Conservation (phyloP, 2,113 vertebrate species). For the Eudorcas thomsonii region DNA sequence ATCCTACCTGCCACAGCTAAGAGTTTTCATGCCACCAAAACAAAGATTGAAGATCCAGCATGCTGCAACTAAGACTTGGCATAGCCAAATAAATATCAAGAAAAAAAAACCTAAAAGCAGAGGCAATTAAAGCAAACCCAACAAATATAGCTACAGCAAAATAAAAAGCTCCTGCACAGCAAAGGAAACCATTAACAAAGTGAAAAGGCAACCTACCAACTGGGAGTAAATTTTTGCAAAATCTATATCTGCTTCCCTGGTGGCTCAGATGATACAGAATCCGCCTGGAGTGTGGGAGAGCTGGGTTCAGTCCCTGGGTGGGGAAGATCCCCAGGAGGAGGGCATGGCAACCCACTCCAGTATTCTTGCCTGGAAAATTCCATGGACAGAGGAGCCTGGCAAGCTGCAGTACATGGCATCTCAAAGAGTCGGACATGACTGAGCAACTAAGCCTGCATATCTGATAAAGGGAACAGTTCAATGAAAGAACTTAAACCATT, state of each 20-base stretch:
- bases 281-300: neutral
- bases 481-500: accelerated
- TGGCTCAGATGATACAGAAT: neutral
- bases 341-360: neutral
- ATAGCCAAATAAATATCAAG: neutral
- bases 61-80: neutral
- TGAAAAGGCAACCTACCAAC: neutral
- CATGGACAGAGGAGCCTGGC: neutral
- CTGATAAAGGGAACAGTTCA: neutral
- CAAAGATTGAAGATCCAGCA: neutral
- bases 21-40: neutral
- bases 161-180: neutral
- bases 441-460: neutral
- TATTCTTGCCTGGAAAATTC: neutral
- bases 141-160: neutral
- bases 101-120: neutral
- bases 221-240: neutral
- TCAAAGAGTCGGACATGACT: accelerated
- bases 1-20: neutral
- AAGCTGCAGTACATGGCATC: accelerated
- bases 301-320: neutral
- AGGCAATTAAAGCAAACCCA: neutral
- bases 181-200: neutral
- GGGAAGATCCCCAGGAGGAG: neutral
- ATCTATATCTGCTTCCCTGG: neutral